Conservation (phyloP, 2,888 invertebrate species). For the Sesamia inferens region DNA sequence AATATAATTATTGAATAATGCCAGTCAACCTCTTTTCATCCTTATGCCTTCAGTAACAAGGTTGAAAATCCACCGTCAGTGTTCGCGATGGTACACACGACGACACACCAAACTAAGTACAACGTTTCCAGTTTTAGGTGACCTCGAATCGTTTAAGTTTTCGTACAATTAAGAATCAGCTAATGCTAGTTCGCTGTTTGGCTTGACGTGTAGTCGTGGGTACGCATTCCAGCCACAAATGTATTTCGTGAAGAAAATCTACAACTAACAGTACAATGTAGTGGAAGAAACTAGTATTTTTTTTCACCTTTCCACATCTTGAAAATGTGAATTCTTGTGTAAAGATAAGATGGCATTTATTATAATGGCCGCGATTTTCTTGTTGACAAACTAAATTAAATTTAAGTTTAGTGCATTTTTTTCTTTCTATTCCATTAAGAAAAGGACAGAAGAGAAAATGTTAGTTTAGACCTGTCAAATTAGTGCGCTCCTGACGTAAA, state of each 20-base stretch:
- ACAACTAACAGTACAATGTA: constrained; percentile 63
- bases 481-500: no score
- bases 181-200: neutral
- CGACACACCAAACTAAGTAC: neutral
- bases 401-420: no score
- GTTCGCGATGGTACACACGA: neutral
- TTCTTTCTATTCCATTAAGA: no score
- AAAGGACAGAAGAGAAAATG: no score
- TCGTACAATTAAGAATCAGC: neutral
- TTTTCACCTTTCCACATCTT: constrained; percentile 36
- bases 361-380: no score
- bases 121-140: neutral
- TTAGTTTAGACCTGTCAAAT: no score
- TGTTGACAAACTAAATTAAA: no score
- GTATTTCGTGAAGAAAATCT: constrained; percentile 65
- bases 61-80: no score
- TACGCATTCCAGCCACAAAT: constrained; percentile 55
- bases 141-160: neutral
- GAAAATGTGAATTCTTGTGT: constrained; percentile 43
- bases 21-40: no score
- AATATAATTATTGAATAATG: constrained; percentile 31
- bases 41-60: no score
- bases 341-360: constrained; percentile 33
- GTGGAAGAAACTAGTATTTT: constrained; percentile 48
- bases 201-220: neutral